Conservation (phyloP, 2,797 vertebrate species). For the Streptopelia turtur region DNA sequence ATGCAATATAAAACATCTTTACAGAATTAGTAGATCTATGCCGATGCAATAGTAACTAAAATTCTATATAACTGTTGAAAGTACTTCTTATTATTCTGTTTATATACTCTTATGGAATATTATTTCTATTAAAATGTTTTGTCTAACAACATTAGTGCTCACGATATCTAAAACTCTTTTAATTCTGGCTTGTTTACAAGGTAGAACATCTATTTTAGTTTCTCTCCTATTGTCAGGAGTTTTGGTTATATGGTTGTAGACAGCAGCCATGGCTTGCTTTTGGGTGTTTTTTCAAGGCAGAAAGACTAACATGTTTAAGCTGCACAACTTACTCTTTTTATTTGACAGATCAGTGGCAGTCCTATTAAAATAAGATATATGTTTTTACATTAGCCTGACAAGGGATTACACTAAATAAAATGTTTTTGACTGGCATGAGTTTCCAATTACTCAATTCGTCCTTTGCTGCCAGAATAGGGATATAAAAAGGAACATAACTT, state of each 20-base stretch:
- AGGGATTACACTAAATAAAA: constrained; percentile 72
- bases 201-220: not conserved
- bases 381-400: constrained; percentile 67
- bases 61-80: not conserved
- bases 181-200: not conserved
- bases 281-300: not conserved
- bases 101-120: not conserved
- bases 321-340: constrained; percentile 23
- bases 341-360: constrained; percentile 61
- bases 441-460: constrained; percentile 70
- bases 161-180: not conserved
- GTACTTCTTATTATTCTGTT: not conserved
- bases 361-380: constrained; percentile 67
- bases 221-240: not conserved
- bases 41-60: not conserved
- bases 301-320: constrained; percentile 4
- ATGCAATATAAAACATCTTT: not conserved
- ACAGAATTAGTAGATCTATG: not conserved
- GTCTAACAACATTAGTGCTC: not conserved
- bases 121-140: not conserved
- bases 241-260: not conserved
- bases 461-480: constrained; percentile 66
- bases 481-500: constrained; percentile 31
- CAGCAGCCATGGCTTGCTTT: not conserved
- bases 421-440: constrained; percentile 67